Base-by-base conservation (phyloP, 2,113 vertebrate species). In the Turnix velox region DNA sequence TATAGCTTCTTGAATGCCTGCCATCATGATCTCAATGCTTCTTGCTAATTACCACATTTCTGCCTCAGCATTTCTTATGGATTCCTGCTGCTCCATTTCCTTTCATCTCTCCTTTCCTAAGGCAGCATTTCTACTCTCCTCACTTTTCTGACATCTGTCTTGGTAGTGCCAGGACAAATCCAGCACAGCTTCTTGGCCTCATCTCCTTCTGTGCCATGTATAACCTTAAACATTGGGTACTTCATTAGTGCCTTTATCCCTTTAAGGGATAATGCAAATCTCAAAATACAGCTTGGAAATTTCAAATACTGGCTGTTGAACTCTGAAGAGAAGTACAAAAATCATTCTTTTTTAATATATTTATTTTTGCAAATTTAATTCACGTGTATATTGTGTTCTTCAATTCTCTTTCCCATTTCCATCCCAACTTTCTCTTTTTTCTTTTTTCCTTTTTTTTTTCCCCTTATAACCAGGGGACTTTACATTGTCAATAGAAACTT, bases 381-480 rank as follows among this genome's bases (percentile, higher is more conserved):
- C 37, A 37, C 0, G 0, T 14, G 3, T 35, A 14, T 76, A 30
- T 83, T 59, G 15, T 0, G 1, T 72, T 83, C 22, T 25, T 77
- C 18, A 42, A 5, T 35, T 92, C 7, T 25, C 28, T 45, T 20
- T 43, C 43, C 24, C 22, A 5, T 68, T 54, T 76, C 6, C 14
- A 23, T 18, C 13, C 24, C 30, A 42, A 8, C 10, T 11, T 6
- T 25, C 10, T 22, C 18, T 30, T 24, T 31, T 18, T 12, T 18
- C 14, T 15, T 27, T 43, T 11, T 7, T 30, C 30, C 23, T 6
- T 13, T 9, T 13, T 13, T 8, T 9, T 3, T 5, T 7, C 13
- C 12, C 17, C 28, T 27, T 31, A 6, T 5, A 51, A 72, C 18
- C 65, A 72, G 24, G 58, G 35, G 66, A 14, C 28, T 61, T 84